A percentile compares a stretch with the other conserved stretches of the same genome.
phyloP scores from a whole-genome alignment of 2,113 vertebrate genomes.

The Limanda limanda region DNA sequence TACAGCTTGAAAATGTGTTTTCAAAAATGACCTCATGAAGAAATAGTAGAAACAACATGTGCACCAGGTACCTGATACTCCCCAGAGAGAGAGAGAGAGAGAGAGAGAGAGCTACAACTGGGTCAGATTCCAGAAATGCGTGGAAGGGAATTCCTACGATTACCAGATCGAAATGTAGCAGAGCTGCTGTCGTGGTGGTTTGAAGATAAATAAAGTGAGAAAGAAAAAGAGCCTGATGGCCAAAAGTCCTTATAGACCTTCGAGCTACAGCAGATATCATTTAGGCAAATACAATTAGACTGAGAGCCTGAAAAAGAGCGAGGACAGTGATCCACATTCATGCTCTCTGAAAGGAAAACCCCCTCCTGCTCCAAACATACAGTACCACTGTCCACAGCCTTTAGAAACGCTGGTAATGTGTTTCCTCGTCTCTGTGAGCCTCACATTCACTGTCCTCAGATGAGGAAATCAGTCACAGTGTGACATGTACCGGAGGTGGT shows the following conservation, averaged over 20 bases:
- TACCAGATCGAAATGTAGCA: not conserved
- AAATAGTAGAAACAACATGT: slow-evolving; percentile 25
- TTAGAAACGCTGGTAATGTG: slow-evolving; percentile 45
- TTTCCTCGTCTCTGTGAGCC: slow-evolving; percentile 6
- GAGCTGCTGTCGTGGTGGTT: not conserved
- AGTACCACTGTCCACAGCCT: slow-evolving; percentile 56
- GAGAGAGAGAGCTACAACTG: slow-evolving; percentile 6
- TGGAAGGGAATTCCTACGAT: slow-evolving; percentile 32
- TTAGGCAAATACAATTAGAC: slow-evolving; percentile 54
- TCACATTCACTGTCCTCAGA: slow-evolving; percentile 16
- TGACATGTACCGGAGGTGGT: not conserved
- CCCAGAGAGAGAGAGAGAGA: slow-evolving; percentile 12
- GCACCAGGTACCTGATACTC: slow-evolving; percentile 25
- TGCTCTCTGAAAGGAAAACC: slow-evolving; percentile 62
- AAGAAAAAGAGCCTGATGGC: slow-evolving; percentile 7
- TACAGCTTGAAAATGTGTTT: not conserved
- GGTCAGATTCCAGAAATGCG: slow-evolving; percentile 40
- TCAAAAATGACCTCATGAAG: slow-evolving; percentile 18
- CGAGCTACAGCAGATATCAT: slow-evolving; percentile 33
- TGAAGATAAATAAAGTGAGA: slow-evolving; percentile 6
- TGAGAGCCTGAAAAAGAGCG: slow-evolving; percentile 47
- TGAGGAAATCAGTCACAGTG: slow-evolving; percentile 1
- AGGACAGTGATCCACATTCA: slow-evolving; percentile 68
- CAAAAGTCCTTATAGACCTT: not conserved
- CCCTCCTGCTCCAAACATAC: slow-evolving; percentile 56